Percentiles rank a stretch among this genome's conserved stretches.
These are phyloP conservation scores for Leucoraja ocellata DNA, from an alignment of 2,797 vertebrate genomes.

Conservation along the genomic window DNA sequence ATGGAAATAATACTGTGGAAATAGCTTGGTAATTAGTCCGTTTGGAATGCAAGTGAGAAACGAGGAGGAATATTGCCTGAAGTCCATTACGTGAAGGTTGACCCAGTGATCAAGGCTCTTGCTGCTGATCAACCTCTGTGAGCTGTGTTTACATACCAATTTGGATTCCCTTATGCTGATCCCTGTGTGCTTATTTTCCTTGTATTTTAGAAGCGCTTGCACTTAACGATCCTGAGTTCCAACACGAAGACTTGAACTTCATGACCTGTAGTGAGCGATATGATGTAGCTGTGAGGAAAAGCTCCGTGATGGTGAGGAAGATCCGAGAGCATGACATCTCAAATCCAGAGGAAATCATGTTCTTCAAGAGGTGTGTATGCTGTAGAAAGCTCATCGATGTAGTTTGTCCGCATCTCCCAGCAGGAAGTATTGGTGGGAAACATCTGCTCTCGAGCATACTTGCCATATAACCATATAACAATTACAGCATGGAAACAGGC, in stretches of 20 bases:
- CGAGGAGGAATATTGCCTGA: neutral
- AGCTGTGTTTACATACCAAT: neutral
- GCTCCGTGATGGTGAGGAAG: slow-evolving; percentile 80
- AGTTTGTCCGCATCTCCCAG: neutral
- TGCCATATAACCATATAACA: neutral
- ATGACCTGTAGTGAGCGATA: slow-evolving; percentile 86
- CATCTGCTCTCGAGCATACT: neutral
- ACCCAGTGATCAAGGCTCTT: neutral
- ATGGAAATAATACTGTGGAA: neutral
- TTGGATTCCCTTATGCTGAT: neutral
- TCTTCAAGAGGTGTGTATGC: slow-evolving; percentile 77
- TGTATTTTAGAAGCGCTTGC: slow-evolving; percentile 67
- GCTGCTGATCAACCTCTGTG: neutral
- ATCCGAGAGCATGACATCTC: slow-evolving; percentile 78
- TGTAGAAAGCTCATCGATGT: neutral
- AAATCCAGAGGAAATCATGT: slow-evolving; percentile 84
- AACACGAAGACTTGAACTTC: slow-evolving; percentile 83
- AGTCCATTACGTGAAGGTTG: neutral
- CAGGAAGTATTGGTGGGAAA: neutral
- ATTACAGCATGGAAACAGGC: too few species aligned
- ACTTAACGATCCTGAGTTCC: slow-evolving; percentile 77
- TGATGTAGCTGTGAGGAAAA: slow-evolving; percentile 80
- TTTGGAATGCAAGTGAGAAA: neutral
- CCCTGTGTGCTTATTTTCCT: neutral
- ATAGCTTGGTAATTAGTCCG: neutral